Percentiles rank a stretch among this genome's conserved stretches.
Conservation (phyloP, 2,797 vertebrate species). For the Tokudaia tokunoshimensis region DNA sequence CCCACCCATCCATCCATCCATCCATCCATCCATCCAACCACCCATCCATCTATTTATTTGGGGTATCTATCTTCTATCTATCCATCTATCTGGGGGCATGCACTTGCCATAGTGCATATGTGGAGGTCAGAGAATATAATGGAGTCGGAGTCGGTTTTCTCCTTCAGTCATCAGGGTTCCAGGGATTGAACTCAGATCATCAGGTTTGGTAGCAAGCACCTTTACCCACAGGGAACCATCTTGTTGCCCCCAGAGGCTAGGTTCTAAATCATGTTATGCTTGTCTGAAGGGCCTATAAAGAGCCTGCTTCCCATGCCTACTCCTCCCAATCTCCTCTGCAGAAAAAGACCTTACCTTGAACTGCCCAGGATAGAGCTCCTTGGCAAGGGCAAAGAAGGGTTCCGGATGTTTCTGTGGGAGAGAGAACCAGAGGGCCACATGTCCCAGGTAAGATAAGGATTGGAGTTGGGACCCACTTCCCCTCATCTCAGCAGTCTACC, state of each 20-base stretch:
- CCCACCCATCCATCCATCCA: not conserved
- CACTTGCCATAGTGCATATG: not conserved
- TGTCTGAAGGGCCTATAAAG: not conserved
- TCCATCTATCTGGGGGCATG: not conserved
- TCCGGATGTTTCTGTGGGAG: slow-evolving; percentile 94
- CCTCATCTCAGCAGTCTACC: slow-evolving; percentile 83
- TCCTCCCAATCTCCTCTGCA: not conserved
- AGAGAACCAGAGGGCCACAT: not conserved
- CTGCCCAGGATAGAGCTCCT: slow-evolving; percentile 95
- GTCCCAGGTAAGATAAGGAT: not conserved
- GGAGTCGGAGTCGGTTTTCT: not conserved
- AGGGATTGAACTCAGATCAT: not conserved
- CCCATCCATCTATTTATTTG: not conserved
- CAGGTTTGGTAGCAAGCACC: not conserved
- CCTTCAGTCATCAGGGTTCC: not conserved
- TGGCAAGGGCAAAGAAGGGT: slow-evolving; percentile 95
- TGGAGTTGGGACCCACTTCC: not conserved
- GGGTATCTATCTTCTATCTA: too few relatives aligned
- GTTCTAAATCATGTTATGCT: fast-evolving
- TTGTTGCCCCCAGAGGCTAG: not conserved
- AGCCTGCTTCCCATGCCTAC: not conserved
- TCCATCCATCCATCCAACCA: not conserved
- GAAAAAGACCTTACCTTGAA: slow-evolving; percentile 91
- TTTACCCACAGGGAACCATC: not conserved
- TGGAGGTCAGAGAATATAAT: not conserved